Base-by-base conservation (phyloP, 2,113 vertebrate genomes). In the Zootoca vivipara region DNA sequence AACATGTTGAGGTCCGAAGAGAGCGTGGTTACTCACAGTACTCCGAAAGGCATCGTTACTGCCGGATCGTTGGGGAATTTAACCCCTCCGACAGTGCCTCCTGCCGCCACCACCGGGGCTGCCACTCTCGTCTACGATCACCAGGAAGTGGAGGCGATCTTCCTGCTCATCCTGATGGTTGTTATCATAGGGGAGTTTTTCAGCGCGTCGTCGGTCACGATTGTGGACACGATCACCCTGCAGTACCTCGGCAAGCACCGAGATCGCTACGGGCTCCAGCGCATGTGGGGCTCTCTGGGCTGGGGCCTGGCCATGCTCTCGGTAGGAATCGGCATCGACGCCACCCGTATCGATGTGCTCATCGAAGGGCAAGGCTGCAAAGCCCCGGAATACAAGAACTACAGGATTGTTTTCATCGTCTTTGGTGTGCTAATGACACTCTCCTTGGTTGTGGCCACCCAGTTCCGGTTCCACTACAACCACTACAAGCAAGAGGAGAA, bases 221-320 rank as follows among this genome's bases (percentile, higher is more conserved):
- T 99, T 24, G 99, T 99, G 91, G 99, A 99, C 96, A 99, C 99
- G 0, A 96, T 99, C 35, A 99, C 99, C 0, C 96, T 99, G 87
- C 98, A 99, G 94, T 99, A 99, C 89, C 97, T 99, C 0, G 99
- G 99, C 2, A 98, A 97, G 16, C 98, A 99, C 87, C 94, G 99
- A 2, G 99, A 99, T 92, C 98, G 98, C 5, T 99, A 99, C 3
- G 99, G 99, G 28, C 92, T 99, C 90, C 99, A 99, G 95, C 96
- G 99, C 35, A 99, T 99, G 99, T 99, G 99, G 99, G 99, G 99
- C 0, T 99, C 99, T 4, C 96, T 99, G 93, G 99, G 99, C 87
- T 99, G 99, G 99, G 99, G 99, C 0, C 90, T 99, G 90, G 98
- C 98, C 73, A 99, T 99, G 99, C 97, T 99, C 65, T 97, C 98